Conservation (phyloP, 2,888 invertebrate species). For the Deilephila elpenor region DNA sequence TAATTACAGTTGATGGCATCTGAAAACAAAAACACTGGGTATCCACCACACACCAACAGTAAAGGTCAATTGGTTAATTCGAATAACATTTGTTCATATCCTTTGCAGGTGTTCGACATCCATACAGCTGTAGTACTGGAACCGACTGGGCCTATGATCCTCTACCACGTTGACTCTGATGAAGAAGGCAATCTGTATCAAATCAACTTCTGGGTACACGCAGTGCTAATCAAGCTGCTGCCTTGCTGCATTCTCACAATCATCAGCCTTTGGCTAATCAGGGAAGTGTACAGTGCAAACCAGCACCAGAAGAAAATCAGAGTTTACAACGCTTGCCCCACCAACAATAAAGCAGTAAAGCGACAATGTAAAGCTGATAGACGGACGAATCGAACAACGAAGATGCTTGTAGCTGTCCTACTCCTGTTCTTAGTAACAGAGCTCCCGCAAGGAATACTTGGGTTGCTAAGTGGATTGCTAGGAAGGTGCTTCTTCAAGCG, state of each 20-base stretch:
- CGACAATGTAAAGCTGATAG: slow-evolving; percentile 75
- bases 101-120: slow-evolving; percentile 73
- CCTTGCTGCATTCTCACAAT: slow-evolving; percentile 91
- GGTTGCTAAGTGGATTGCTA: slow-evolving; percentile 73
- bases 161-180: slow-evolving; percentile 83
- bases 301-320: slow-evolving; percentile 87
- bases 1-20: no score
- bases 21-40: no score
- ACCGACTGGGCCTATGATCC: slow-evolving; percentile 74
- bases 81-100: background rate
- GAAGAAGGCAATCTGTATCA: slow-evolving; percentile 86
- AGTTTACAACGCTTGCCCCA: slow-evolving; percentile 74
- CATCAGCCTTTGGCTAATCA: slow-evolving; percentile 89
- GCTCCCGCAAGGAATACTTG: slow-evolving; percentile 91
- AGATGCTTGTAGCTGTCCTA: slow-evolving; percentile 94
- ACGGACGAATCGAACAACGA: slow-evolving; percentile 91
- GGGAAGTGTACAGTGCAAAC: slow-evolving; percentile 88
- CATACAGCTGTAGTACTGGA: slow-evolving; percentile 81
- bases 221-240: slow-evolving; percentile 91
- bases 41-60: no score
- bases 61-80: background rate
- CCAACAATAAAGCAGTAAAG: slow-evolving; percentile 68
- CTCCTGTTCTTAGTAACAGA: slow-evolving; percentile 95
- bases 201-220: slow-evolving; percentile 92
- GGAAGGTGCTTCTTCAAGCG: slow-evolving; percentile 89